A percentile compares a stretch with the other conserved stretches of the same genome.
phyloP scores from a whole-genome alignment of 2,113 vertebrate species.

The Stegastes partitus region DNA sequence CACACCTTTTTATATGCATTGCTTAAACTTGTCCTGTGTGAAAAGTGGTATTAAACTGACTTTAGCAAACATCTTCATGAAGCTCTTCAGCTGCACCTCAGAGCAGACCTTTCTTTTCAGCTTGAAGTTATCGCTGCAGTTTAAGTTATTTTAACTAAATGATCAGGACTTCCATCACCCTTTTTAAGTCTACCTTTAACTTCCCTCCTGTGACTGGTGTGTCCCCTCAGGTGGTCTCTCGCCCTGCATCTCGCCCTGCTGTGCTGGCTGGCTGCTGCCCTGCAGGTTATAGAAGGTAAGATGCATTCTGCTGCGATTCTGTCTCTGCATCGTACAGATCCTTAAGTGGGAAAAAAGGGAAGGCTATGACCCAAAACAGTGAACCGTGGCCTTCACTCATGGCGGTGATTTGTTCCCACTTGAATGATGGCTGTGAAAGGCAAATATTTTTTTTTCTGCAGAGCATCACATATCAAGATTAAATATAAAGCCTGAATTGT shows the following conservation, averaged over 20 bases:
- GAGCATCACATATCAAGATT: not conserved
- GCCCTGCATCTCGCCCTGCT: conserved; percentile 65
- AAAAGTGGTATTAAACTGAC: not conserved
- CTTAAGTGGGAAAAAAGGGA: not conserved
- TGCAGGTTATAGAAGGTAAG: conserved; percentile 79
- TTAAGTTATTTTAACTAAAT: not conserved
- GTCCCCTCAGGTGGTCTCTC: conserved; percentile 72
- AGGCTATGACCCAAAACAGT: not conserved
- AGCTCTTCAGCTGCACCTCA: conserved; percentile 3
- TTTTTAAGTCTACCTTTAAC: not conserved
- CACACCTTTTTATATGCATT: not conserved
- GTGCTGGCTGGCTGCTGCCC: conserved; percentile 60
- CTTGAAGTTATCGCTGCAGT: too few species aligned
- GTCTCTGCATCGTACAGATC: not conserved
- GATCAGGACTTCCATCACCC: not conserved
- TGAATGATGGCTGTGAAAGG: not conserved
- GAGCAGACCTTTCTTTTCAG: not conserved
- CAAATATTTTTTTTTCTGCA: not conserved
- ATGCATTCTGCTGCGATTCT: conserved; percentile 10
- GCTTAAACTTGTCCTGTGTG: not conserved
- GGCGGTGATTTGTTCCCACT: not conserved
- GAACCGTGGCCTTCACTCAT: not conserved
- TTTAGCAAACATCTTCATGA: not conserved
- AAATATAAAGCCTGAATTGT: not conserved
- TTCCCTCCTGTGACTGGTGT: conserved; percentile 17